These are phyloP conservation scores for Chrysoperla carnea DNA, from an alignment of 1,140 invertebrate species.

Conservation along the genomic window DNA sequence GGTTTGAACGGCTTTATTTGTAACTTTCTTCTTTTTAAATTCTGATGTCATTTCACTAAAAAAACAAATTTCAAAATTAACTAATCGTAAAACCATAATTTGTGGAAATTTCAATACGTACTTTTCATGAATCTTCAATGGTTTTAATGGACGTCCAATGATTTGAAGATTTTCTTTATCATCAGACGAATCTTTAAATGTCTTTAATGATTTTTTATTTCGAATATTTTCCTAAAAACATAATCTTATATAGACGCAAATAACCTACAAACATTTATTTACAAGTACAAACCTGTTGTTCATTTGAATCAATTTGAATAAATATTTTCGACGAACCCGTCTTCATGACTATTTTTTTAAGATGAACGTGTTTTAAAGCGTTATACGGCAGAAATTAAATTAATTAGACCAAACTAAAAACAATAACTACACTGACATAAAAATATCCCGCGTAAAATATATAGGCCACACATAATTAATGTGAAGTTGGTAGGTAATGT, in stretches of 20 bases:
- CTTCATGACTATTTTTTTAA: too few species aligned
- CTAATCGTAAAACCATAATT: not conserved
- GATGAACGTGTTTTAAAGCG: too few species aligned
- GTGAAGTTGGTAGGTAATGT: too few species aligned
- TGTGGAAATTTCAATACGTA: not conserved
- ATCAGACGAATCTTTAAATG: constrained; percentile 36
- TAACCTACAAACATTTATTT: too few species aligned
- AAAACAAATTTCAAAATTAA: not conserved
- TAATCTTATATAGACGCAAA: not conserved
- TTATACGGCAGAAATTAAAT: too few species aligned
- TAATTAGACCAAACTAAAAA: too few species aligned
- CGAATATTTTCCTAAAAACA: constrained; percentile 24
- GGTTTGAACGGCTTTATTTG: constrained; percentile 34
- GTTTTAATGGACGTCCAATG: constrained; percentile 26
- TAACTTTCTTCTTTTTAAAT: constrained; percentile 19
- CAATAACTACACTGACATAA: too few species aligned
- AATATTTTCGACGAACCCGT: too few species aligned
- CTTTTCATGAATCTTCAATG: constrained; percentile 1
- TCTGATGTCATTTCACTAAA: not conserved
- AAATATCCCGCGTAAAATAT: too few species aligned
- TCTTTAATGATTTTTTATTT: constrained; percentile 37
- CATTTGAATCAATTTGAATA: too few species aligned
- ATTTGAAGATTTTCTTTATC: constrained; percentile 39
- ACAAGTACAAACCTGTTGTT: too few species aligned
- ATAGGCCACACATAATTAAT: too few species aligned